Evolutionary conservation across 2,797 vertebrate species (phyloP).

Genomic region (Fundulus diaphanus): DNA sequence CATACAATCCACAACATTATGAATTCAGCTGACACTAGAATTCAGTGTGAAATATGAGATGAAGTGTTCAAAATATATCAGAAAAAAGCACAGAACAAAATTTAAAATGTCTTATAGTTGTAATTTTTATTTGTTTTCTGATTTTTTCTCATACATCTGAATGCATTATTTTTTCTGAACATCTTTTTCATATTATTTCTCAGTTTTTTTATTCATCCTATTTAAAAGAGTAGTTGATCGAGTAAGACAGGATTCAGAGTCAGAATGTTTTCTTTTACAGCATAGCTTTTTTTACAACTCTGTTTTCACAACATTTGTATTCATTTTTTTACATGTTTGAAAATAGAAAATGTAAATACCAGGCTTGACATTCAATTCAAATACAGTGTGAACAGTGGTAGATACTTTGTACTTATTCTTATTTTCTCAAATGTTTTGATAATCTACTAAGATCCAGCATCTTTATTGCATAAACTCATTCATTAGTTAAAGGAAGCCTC

Average conservation of each 20-base stretch:
- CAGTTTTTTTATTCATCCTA: conserved; percentile 11
- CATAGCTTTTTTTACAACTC: conserved; percentile 17
- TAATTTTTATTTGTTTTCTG: conserved; percentile 26
- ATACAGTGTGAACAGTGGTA: conserved; percentile 27
- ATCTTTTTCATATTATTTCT: conserved; percentile 6
- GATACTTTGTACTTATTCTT: conserved; percentile 11
- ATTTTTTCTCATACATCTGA: conserved; percentile 14
- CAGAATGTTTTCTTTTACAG: conserved; percentile 21
- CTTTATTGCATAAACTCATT: conserved; percentile 11
- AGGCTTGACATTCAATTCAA: conserved; percentile 31
- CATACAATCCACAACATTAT: not conserved
- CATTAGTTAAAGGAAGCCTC: conserved; percentile 13
- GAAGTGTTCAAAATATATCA: not conserved
- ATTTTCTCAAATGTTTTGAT: conserved; percentile 10
- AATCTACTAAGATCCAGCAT: conserved; percentile 21
- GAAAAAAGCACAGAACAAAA: conserved; percentile 20
- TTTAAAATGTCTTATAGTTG: conserved; percentile 14
- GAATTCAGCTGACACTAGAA: not conserved
- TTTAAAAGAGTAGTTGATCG: conserved; percentile 23
- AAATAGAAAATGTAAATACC: conserved; percentile 28
- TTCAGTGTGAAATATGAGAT: not conserved
- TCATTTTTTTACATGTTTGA: conserved; percentile 26
- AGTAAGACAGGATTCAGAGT: conserved; percentile 35
- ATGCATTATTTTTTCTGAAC: not conserved
- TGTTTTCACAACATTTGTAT: conserved; percentile 17